Base-by-base conservation (phyloP, 2,888 invertebrate genomes). In the Heteromyza rotundicornis region DNA sequence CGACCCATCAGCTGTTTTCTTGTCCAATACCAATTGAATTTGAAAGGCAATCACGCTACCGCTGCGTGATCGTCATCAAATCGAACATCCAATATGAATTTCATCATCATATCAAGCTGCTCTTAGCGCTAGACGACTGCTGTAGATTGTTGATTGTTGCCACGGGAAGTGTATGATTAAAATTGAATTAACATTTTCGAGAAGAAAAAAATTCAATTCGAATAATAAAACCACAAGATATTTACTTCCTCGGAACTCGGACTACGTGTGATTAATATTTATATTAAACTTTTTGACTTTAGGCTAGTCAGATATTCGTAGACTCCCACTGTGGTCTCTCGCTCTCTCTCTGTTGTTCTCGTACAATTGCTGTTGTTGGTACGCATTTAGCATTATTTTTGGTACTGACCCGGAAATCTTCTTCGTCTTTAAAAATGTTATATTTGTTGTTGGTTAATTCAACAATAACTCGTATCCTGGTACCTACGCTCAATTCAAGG, bases 131-230 rank as follows among this genome's bases (percentile, higher is more conserved):
- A 40, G 12, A 3, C 40, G 40, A 32, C 40, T n/a, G 40, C 40
- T n/a, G n/a, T n/a, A n/a, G n/a, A n/a, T n/a, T n/a, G 70, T 73
- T 27, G 73, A 73, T 70, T 74, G 74, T 74, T 75, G 75, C 73
- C 70, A 74, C 73, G 73, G n/a, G 73, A 73, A 73, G 75, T 75
- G 70, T 67, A 68, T 73, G 74, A 75, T 70, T 73, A 75, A 73
- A 40, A 40, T 14, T n/a, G 2, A 3, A 40, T 40, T 40, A 40
- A 40, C 5, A 10, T 7, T 40, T 40, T 40, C 40, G 16, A 7
- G 40, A 7, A 40, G n/a, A 40, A 40, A 40, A 7, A 40, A 40
- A n/a, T 40, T n/a, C 40, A n/a, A 40, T 3, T n/a, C n/a, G n/a
- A n/a, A n/a, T n/a, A n/a, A n/a, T n/a, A n/a, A n/a, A n/a, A n/a